Evolutionary conservation across 2,113 vertebrate genomes (phyloP), one percentile per base, ranked within the genome.

Genomic region (Eleginops maclovinus): DNA sequence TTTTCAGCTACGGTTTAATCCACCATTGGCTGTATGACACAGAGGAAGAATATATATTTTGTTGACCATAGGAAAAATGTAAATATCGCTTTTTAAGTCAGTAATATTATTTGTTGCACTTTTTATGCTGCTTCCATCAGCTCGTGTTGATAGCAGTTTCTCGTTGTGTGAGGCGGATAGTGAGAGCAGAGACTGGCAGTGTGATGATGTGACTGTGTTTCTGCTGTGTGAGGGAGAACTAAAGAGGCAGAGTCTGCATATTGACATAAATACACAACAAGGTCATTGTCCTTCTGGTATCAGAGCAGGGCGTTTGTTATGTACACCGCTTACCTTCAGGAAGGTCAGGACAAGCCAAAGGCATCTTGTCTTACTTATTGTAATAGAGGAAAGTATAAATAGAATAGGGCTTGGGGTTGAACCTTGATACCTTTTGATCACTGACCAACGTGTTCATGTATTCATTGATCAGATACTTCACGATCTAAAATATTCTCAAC

Each of bases 271-370:
- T 4, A 21, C 43, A 60, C 63, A 63, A 55, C 55, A 54, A 79
- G 44, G 64, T 19, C 43, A 12, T n/a, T 64, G 67, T 79, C 3
- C 66, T 11, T 40, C 31, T 69, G 63, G 13, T 51, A 22, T 72
- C 60, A 43, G 60, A 31, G 68, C 63, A 51, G 68, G 49, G 2
- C 4, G 16, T 4, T 13, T 40, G 56, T 40, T 47, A 40, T 28
- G 19, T 7, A 61, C 22, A 53, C 50, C 9, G 9, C 12, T 66
- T 36, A 60, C 68, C 54, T 59, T 53, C 56, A 47, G 46, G 14
- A 11, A 5, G 12, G 13, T 47, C 13, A 11, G n/a, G 12, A 65
- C 10, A 8, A 19, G 44, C 7, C 31, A n/a, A n/a, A n/a, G n/a
- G n/a, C n/a, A n/a, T 36, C 31, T 36, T 8, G 31, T 51, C 56